phyloP scores from a whole-genome alignment of 2,797 vertebrate genomes.

The Garrulus glandarius region DNA sequence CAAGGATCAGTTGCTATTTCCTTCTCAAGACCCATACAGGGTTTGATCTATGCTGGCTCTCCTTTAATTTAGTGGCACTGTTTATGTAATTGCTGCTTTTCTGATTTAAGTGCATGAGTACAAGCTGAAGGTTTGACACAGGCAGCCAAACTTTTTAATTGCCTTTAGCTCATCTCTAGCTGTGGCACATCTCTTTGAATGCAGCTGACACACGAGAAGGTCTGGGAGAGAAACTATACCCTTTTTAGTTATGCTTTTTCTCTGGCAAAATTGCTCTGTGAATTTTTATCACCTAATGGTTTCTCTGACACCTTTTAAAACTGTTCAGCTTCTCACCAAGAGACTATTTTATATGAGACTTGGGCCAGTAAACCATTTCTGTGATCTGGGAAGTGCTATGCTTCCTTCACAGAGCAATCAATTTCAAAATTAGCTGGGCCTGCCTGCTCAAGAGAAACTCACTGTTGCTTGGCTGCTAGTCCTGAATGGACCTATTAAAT shows the following conservation, averaged over 20 bases:
- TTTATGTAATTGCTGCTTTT: constrained; percentile 9
- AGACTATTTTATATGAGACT: constrained; percentile 3
- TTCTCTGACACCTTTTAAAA: constrained; percentile 46
- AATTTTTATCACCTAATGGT: constrained; percentile 24
- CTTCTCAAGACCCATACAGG: background rate
- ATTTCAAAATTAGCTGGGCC: constrained; percentile 30
- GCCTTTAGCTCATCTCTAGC: background rate
- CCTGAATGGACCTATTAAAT: constrained; percentile 6
- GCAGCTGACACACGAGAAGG: background rate
- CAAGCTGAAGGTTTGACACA: background rate
- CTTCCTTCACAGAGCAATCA: constrained; percentile 5
- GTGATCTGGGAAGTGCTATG: background rate
- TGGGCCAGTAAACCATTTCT: constrained; percentile 8
- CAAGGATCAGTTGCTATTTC: background rate
- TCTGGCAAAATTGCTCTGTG: constrained; percentile 23
- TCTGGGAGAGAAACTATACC: background rate
- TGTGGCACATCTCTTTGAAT: background rate
- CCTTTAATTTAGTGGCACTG: background rate
- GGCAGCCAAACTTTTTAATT: background rate
- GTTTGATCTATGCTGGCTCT: background rate
- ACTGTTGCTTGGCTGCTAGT: background rate
- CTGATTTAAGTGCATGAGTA: background rate
- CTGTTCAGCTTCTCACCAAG: constrained; percentile 1
- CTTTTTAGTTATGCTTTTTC: constrained; percentile 30
- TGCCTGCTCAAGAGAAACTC: background rate